Base-by-base conservation (phyloP, 2,797 vertebrate genomes). In the Moxostoma hubbsi region DNA sequence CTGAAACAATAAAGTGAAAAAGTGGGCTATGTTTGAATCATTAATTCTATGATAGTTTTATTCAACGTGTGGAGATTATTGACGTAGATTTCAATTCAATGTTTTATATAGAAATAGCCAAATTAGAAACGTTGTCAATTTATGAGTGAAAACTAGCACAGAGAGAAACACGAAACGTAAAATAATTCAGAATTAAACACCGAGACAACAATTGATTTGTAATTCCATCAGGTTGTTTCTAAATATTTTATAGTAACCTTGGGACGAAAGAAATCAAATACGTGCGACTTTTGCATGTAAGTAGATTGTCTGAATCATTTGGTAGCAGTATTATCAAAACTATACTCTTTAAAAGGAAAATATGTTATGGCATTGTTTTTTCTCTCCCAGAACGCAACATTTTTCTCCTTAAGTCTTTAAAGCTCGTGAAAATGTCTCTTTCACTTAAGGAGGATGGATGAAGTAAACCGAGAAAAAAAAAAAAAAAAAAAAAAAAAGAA, bases 401-500 rank as follows among this genome's bases (percentile, higher is more conserved):
- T 12, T 61, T 45, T 11, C 47, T 15, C 46, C 9, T 63, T 68
- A 16, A 51, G 7, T 5, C 64, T 36, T 51, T 69, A 43, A 59
- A 68, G 3, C 47, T 7, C 13, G 16, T 68, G 55, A 11, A 24
- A 24, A 77, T 46, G 51, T 43, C 58, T 59, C 72, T 57, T 50
- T 11, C 36, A 49, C 46, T 43, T 36, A 47, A 5, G 54, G 12
- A 5, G 43, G 46, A 80, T 82, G 82, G 75, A 11, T 71, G 62
- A 45, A 9, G 18, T 77, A 7, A 68, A 50, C 54, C 18, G n/a
- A 67, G 10, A 3, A 36, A 83, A 81, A 82, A 70, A 16, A 24
- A 36, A 53, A 36, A 13, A 16, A 74, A 72, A 65, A 18, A 58
- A 63, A 46, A 63, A 64, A 57, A 36, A 36, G 4, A 36, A 36